Evolutionary conservation across 1,140 invertebrate genomes (phyloP).

Genomic region (Drosophila neocordata): DNA sequence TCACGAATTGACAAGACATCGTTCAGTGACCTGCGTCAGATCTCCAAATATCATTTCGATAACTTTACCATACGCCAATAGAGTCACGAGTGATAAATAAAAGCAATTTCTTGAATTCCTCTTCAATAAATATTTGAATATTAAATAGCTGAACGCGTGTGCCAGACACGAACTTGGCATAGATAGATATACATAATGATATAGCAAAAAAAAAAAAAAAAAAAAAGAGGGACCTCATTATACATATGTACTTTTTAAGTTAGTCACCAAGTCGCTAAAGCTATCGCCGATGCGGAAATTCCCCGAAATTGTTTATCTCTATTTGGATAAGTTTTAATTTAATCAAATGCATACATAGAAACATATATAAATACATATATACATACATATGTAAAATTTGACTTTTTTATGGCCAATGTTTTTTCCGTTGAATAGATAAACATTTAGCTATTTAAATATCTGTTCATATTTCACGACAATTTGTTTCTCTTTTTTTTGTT

Average conservation of each 20-base stretch:
- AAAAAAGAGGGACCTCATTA: background rate
- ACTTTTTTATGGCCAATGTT: background rate
- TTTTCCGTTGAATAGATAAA: slow-evolving; percentile 1
- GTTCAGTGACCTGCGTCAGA: slow-evolving; percentile 76
- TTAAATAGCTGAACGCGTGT: slow-evolving; percentile 29
- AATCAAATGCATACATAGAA: slow-evolving; percentile 1
- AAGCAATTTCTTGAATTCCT: background rate
- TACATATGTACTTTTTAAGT: background rate
- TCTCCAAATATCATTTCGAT: slow-evolving; percentile 19
- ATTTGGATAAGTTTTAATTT: slow-evolving; percentile 8
- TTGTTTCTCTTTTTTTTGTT: background rate
- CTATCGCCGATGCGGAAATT: slow-evolving; percentile 45
- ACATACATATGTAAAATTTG: slow-evolving; percentile 1
- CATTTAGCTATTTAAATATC: background rate
- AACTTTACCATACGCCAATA: background rate
- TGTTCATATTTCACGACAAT: background rate
- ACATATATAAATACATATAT: background rate
- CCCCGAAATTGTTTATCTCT: slow-evolving; percentile 20
- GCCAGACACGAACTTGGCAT: slow-evolving; percentile 23
- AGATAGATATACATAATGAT: slow-evolving; percentile 10
- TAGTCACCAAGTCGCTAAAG: slow-evolving; percentile 21
- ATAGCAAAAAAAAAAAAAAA: background rate
- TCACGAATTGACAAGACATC: slow-evolving; percentile 85
- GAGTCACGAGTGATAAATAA: background rate
- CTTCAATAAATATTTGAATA: background rate